Evolutionary conservation across 2,113 vertebrate genomes (phyloP).

Genomic region (Argyrosomus japonicus): DNA sequence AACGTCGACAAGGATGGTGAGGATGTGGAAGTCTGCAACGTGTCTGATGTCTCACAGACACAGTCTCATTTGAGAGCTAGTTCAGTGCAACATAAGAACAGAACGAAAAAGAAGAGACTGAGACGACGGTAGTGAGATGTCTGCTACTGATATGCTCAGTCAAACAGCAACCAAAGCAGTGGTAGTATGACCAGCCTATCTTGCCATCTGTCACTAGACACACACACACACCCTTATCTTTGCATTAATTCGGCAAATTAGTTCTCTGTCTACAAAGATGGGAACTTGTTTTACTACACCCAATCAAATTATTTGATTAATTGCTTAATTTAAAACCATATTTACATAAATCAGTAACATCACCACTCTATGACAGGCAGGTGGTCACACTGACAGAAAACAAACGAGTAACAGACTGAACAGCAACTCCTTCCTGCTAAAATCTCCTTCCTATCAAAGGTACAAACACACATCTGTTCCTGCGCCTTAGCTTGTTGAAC

Average conservation of each 20-base stretch:
- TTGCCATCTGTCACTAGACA: neutral
- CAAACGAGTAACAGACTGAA: no score
- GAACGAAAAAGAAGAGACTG: neutral
- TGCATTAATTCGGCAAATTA: no score
- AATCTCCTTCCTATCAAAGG: no score
- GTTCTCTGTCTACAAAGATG: no score
- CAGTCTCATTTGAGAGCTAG: conserved; percentile 10
- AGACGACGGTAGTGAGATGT: neutral
- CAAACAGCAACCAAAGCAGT: neutral
- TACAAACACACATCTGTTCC: no score
- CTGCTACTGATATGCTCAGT: neutral
- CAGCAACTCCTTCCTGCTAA: no score
- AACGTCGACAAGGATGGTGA: neutral
- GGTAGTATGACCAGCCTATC: neutral
- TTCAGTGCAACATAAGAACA: neutral
- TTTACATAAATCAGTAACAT: neutral
- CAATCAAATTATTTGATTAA: no score
- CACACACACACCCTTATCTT: neutral
- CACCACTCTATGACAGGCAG: neutral
- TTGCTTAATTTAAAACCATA: neutral
- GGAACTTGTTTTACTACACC: no score
- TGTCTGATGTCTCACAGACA: conserved; percentile 4
- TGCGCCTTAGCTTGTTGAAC: no score
- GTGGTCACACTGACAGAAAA: no score
- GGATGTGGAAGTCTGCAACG: conserved; percentile 6